These are phyloP conservation scores for Zhengitettix transpicula DNA, from an alignment of 2,888 invertebrate genomes.

Conservation along the genomic window DNA sequence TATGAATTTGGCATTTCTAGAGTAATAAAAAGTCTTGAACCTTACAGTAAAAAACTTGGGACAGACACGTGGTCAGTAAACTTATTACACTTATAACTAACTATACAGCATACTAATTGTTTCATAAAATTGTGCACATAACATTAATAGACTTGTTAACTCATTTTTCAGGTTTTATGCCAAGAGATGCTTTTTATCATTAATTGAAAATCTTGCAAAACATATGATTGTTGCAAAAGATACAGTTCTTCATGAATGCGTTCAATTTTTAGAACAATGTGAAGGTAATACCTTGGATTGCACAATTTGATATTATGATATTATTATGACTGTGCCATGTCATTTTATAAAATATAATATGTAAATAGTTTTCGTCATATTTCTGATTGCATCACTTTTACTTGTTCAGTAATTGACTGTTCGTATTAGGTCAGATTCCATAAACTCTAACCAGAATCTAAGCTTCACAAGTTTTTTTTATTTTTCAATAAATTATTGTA, in stretches of 20 bases:
- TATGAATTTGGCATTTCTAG: slow-evolving; percentile 97
- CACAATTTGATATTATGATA: too few relatives aligned
- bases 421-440: too few relatives aligned
- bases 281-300: slow-evolving; percentile 37
- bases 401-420: too few relatives aligned
- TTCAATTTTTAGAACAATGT: slow-evolving; percentile 78
- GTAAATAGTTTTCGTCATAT: too few relatives aligned
- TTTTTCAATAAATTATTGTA: too few relatives aligned
- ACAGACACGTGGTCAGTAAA: slow-evolving; percentile 78
- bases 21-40: slow-evolving; percentile 91
- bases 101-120: too few relatives aligned
- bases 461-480: too few relatives aligned
- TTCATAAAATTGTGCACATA: too few relatives aligned
- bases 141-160: neutral
- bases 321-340: too few relatives aligned
- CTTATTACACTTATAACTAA: neutral
- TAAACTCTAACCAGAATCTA: too few relatives aligned
- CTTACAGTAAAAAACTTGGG: slow-evolving; percentile 83
- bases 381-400: too few relatives aligned
- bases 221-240: slow-evolving; percentile 80
- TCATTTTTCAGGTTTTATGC: slow-evolving; percentile 52
- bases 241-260: slow-evolving; percentile 70
- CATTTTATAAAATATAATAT: too few relatives aligned
- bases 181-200: slow-evolving; percentile 86
- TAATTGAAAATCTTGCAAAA: slow-evolving; percentile 78